A percentile compares a stretch with the other conserved stretches of the same genome.
Conservation (phyloP, 2,888 invertebrate genomes). For the Zeuzera pyrina region DNA sequence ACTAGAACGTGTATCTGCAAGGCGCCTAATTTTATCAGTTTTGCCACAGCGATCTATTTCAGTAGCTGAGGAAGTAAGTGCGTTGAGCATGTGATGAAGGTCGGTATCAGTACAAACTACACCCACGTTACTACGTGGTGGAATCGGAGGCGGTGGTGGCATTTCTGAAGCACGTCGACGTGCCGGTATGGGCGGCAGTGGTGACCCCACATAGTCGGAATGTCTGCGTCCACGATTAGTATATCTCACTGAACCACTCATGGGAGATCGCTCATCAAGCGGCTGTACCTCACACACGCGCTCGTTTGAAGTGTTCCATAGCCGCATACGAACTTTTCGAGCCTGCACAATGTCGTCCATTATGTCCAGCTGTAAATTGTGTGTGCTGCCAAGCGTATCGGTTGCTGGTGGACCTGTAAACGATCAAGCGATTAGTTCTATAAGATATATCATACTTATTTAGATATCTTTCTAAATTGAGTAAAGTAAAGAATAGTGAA, state of each 20-base stretch:
- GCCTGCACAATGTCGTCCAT: slow-evolving; percentile 92
- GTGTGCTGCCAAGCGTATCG: slow-evolving; percentile 81
- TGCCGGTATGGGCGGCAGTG: slow-evolving; percentile 74
- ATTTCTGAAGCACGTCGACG: slow-evolving; percentile 82
- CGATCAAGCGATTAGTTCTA: slow-evolving; percentile 5
- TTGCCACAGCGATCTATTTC: slow-evolving; percentile 82
- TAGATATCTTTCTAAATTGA: background rate
- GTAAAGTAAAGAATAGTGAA: background rate
- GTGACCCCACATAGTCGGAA: slow-evolving; percentile 79
- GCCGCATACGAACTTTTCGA: slow-evolving; percentile 85
- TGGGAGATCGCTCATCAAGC: slow-evolving; percentile 76
- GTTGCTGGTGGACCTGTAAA: slow-evolving; percentile 79
- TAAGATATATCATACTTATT: background rate
- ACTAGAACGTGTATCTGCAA: slow-evolving; percentile 84
- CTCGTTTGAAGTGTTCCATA: slow-evolving; percentile 87
- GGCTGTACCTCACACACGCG: slow-evolving; percentile 88
- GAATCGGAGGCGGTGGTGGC: slow-evolving; percentile 72
- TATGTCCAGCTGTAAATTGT: slow-evolving; percentile 88
- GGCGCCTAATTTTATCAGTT: slow-evolving; percentile 70
- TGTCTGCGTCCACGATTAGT: slow-evolving; percentile 77
- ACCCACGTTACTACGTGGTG: slow-evolving; percentile 64
- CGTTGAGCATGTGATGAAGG: slow-evolving; percentile 83
- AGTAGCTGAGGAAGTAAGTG: slow-evolving; percentile 85
- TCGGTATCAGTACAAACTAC: slow-evolving; percentile 88
- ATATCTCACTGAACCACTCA: slow-evolving; percentile 71